Conservation (phyloP, 1,140 invertebrate species). For the Diachasma alloeum region DNA sequence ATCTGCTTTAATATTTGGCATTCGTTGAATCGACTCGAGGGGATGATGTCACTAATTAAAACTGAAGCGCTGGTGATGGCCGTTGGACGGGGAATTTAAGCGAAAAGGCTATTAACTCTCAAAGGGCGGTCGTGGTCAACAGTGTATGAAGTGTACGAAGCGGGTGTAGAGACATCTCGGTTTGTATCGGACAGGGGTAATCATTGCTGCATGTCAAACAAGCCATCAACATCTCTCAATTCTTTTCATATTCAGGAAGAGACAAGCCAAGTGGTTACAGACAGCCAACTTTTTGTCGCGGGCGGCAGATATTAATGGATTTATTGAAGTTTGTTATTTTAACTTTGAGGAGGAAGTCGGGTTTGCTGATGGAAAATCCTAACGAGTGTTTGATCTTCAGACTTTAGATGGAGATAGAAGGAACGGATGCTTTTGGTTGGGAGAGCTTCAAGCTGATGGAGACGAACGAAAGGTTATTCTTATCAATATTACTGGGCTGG, state of each 20-base stretch:
- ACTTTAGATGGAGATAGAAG: not conserved
- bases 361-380: not conserved
- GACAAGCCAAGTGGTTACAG: not conserved
- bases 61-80: conserved; percentile 45
- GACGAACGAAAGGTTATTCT: too few relatives aligned
- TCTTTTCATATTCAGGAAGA: not conserved
- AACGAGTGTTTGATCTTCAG: not conserved
- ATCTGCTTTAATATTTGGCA: not conserved
- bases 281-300: too few relatives aligned
- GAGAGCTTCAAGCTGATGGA: not conserved
- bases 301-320: too few relatives aligned
- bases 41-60: conserved; percentile 64
- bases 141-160: too few relatives aligned
- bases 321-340: not conserved
- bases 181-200: not conserved
- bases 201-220: not conserved
- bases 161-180: too few relatives aligned
- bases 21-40: conserved; percentile 58
- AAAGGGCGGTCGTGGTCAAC: not conserved
- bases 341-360: not conserved
- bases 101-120: conserved; percentile 20
- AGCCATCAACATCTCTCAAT: not conserved
- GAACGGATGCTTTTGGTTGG: not conserved
- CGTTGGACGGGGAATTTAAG: conserved; percentile 37
- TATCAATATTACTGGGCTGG: too few relatives aligned